phyloP scores from a whole-genome alignment of 2,797 vertebrate genomes.

The Galagoides demidoff region DNA sequence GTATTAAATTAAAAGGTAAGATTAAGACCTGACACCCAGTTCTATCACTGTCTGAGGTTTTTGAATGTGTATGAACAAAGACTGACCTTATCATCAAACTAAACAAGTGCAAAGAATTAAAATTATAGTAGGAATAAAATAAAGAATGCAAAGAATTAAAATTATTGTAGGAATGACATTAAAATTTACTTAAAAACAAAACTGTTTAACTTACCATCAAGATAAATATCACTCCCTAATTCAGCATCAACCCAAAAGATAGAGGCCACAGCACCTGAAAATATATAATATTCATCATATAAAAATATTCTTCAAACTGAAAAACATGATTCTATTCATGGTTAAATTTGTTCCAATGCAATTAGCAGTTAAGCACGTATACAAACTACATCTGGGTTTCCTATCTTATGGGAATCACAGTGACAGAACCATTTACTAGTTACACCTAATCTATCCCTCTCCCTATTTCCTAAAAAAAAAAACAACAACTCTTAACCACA shows the following conservation, averaged over 20 bases:
- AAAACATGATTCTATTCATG: slow-evolving; percentile 26
- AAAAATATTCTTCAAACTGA: slow-evolving; percentile 55
- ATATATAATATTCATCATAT: slow-evolving; percentile 58
- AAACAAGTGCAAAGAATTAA: slow-evolving; percentile 28
- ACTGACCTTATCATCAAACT: slow-evolving; percentile 25
- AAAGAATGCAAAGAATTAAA: slow-evolving; percentile 48
- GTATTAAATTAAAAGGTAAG: neutral
- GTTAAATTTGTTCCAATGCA: slow-evolving; percentile 27
- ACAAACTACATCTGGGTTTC: neutral
- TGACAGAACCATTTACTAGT: neutral
- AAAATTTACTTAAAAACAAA: slow-evolving; percentile 47
- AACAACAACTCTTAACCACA: neutral
- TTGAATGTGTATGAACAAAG: slow-evolving; percentile 26
- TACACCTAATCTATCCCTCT: neutral
- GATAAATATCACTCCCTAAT: slow-evolving; percentile 97
- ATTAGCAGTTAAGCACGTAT: neutral
- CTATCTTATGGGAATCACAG: neutral
- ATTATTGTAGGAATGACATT: neutral
- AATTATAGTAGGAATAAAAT: neutral
- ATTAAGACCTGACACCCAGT: neutral
- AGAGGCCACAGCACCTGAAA: slow-evolving; percentile 95
- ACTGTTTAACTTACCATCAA: slow-evolving; percentile 93
- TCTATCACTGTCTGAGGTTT: neutral
- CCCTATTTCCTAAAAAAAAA: neutral
- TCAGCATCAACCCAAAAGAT: slow-evolving; percentile 99